phyloP scores from a whole-genome alignment of 2,888 invertebrate genomes.

The Oscheius myriophilus region DNA sequence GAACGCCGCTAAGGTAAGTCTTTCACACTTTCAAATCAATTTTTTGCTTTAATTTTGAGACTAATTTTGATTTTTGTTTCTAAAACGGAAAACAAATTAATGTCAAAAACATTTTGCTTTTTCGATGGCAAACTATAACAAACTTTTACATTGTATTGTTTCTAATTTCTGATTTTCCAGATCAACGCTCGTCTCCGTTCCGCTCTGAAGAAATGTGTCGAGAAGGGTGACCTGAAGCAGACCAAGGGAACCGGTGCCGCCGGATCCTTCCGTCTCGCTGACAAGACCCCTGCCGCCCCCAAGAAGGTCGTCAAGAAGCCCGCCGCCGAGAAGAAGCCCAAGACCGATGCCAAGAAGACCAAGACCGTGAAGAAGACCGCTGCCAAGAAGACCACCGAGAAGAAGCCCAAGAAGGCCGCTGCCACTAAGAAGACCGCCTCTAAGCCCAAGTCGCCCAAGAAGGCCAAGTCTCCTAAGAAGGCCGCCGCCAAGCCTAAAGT shows the following conservation, averaged over 20 bases:
- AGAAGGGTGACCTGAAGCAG: conserved; percentile 71
- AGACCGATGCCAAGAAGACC: conserved; percentile 43
- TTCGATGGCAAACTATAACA: no score
- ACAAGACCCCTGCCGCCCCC: conserved; percentile 37
- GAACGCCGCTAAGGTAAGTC: conserved; percentile 56
- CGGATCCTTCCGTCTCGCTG: conserved; percentile 58
- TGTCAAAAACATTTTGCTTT: no score
- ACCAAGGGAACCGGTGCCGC: conserved; percentile 59
- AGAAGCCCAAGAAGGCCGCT: conserved; percentile 32
- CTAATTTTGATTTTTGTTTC: background rate
- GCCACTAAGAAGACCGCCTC: conserved; percentile 18
- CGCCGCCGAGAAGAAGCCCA: conserved; percentile 47
- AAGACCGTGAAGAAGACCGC: conserved; percentile 37
- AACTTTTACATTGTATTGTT: no score
- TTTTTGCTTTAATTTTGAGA: background rate
- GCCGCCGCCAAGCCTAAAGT: conserved; percentile 28
- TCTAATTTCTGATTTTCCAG: conserved; percentile 31
- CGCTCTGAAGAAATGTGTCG: conserved; percentile 72
- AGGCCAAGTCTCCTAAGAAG: conserved; percentile 38
- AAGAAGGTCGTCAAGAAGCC: conserved; percentile 25
- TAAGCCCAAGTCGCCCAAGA: conserved; percentile 36
- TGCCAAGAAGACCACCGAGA: conserved; percentile 25
- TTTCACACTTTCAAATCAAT: background rate
- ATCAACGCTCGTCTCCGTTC: conserved; percentile 72
- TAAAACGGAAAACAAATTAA: no score